Conservation (phyloP, 2,113 vertebrate species). For the Chrysochloris asiatica region DNA sequence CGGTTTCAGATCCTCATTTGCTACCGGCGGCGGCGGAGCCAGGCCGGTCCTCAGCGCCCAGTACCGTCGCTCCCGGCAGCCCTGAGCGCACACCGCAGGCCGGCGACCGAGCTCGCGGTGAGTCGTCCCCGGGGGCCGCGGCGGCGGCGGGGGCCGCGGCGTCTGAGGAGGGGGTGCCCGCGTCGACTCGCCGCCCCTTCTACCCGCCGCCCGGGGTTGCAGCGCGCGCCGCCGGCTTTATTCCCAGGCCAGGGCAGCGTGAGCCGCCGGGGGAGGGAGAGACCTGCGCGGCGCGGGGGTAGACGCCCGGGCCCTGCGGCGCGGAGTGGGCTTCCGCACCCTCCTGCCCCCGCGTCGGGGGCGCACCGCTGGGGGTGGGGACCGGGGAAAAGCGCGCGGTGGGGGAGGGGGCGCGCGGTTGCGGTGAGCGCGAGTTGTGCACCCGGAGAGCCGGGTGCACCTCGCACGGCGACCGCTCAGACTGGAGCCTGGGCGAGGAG, state of each 20-base stretch:
- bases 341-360: constrained; percentile 28
- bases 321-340: constrained; percentile 37
- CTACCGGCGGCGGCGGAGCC: constrained; percentile 66
- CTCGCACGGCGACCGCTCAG: constrained; percentile 68
- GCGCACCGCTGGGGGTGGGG: constrained; percentile 49
- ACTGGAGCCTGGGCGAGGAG: constrained; percentile 26
- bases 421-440: constrained; percentile 71
- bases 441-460: constrained; percentile 70
- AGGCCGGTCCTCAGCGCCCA: constrained; percentile 75
- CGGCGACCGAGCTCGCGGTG: constrained; percentile 77
- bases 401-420: constrained; percentile 71
- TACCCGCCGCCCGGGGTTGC: constrained; percentile 54
- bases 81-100: constrained; percentile 71
- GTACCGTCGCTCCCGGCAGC: constrained; percentile 69
- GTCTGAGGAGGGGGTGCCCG: constrained; percentile 39
- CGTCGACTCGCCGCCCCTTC: constrained; percentile 33
- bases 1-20: constrained; percentile 81
- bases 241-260: constrained; percentile 76
- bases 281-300: constrained; percentile 64
- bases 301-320: constrained; percentile 47
- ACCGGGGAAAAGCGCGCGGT: constrained; percentile 50
- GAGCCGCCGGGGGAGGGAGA: constrained; percentile 59
- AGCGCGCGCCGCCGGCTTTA: constrained; percentile 77
- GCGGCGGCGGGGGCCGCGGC: constrained; percentile 52
- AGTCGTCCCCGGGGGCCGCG: constrained; percentile 66